A percentile compares a stretch with the other conserved stretches of the same genome.
These are phyloP conservation scores for Notospermus geniculatus DNA, from an alignment of 1,140 invertebrate genomes.

Conservation along the genomic window DNA sequence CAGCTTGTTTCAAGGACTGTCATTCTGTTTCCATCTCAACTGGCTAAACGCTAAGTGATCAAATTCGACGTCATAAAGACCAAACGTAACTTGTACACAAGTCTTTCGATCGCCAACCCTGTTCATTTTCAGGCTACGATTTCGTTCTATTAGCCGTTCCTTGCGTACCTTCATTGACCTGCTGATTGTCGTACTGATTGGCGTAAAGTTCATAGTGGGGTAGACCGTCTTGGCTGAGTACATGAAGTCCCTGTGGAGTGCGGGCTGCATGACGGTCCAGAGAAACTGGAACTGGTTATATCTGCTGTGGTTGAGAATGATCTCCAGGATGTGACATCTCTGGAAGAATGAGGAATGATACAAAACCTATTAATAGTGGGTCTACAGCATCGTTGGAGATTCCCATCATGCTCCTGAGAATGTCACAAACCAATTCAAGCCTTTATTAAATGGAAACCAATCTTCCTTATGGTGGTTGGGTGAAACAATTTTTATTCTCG, in stretches of 20 bases:
- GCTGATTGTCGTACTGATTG: constrained; percentile 48
- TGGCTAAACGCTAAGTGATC: no score
- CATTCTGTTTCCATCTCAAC: no score
- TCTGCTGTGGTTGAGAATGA: constrained; percentile 33
- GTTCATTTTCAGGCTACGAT: no score
- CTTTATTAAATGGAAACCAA: constrained; percentile 2
- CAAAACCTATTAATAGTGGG: neutral
- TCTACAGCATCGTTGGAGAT: neutral
- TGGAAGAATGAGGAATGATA: constrained; percentile 22
- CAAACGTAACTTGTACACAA: no score
- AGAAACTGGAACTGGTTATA: constrained; percentile 49
- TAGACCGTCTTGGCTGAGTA: constrained; percentile 43
- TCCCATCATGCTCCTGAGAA: neutral
- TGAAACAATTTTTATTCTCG: neutral
- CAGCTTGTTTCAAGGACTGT: no score
- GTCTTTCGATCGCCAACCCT: no score
- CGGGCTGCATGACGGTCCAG: constrained; percentile 47
- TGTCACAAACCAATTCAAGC: no score
- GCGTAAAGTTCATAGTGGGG: constrained; percentile 43
- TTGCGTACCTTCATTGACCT: constrained; percentile 36
- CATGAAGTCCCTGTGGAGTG: constrained; percentile 50
- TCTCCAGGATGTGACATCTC: constrained; percentile 44
- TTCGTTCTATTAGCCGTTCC: no score
- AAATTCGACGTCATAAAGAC: no score
- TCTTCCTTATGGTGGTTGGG: neutral